Evolutionary conservation across 2,888 invertebrate genomes (phyloP), one percentile per base, ranked within the genome.

Genomic region (Sinotaia quadrata): DNA sequence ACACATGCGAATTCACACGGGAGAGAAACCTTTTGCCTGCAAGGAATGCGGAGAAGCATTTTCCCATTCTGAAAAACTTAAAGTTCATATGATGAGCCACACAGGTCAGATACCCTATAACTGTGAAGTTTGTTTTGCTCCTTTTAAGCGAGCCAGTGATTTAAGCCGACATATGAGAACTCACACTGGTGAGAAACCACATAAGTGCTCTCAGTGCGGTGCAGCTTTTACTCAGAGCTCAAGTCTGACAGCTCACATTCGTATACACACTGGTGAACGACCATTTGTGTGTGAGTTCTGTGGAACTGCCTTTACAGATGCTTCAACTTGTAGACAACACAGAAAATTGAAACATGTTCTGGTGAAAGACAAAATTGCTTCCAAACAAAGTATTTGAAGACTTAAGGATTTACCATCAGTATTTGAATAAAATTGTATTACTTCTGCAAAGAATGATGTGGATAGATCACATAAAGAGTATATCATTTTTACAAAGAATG

Each of bases 1-100:
- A n/a, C 63, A 63, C 37, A 51, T 36, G 52, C 34, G 37, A 10
- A 18, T 15, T 37, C 63, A 63, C 52, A 63, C 24, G 21, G 63
- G 63, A 18, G 63, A 63, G 29, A 63, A 63, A 29, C 63, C 63
- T 15, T 41, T 41, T 31, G 41, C 27, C 24, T 63, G 63, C 31
- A 37, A 27, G 8, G n/a, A 41, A 12, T 63, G 63, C 4, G 8
- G 2, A 18, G 47, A n/a, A 47, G 24, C 47, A 1, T 47, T 47
- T 47, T n/a, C 24, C 21, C 21, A 47, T n/a, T 21, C n/a, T 21
- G 47, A 24, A n/a, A 21, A n/a, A 21, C 47, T 47, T n/a, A 47
- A 47, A 3, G 24, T 21, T n/a, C 47, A 47, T 24, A 8, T 47
- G 47, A 47, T n/a, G 47, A 47, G 37, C 7, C 63, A 63, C 37